A percentile compares a stretch with the other conserved stretches of the same genome.
phyloP scores from a whole-genome alignment of 2,888 invertebrate species.

The Sarcophaga variegata region DNA sequence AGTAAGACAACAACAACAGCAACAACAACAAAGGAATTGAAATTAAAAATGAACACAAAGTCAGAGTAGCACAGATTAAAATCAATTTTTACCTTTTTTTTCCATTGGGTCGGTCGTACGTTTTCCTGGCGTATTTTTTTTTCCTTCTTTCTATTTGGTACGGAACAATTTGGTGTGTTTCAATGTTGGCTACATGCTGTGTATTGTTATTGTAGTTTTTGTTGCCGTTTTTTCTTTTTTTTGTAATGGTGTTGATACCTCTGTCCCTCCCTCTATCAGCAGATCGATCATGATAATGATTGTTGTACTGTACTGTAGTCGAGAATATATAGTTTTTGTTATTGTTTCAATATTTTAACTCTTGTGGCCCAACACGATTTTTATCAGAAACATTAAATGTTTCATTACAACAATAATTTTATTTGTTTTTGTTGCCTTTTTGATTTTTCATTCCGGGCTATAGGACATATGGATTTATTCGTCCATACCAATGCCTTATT shows the following conservation, averaged over 20 bases:
- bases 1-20: slow-evolving; percentile 31
- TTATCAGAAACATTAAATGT: slow-evolving; percentile 53
- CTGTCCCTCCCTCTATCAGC: slow-evolving; percentile 12
- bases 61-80: slow-evolving; percentile 37
- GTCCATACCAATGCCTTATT: neutral
- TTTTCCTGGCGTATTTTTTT: slow-evolving; percentile 13
- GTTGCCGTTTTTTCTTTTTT: slow-evolving; percentile 30
- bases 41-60: slow-evolving; percentile 19
- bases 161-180: neutral
- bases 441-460: neutral
- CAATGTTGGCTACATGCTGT: slow-evolving; percentile 57
- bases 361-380: slow-evolving; percentile 61
- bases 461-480: slow-evolving; percentile 13
- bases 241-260: slow-evolving; percentile 31
- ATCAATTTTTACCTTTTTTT: slow-evolving; percentile 55
- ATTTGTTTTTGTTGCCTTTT: neutral
- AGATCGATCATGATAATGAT: slow-evolving; percentile 55
- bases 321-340: slow-evolving; percentile 27
- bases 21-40: neutral
- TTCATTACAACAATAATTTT: slow-evolving; percentile 8
- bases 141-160: neutral
- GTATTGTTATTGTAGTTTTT: slow-evolving; percentile 21
- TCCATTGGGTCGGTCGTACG: slow-evolving; percentile 2
- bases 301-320: slow-evolving; percentile 40
- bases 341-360: slow-evolving; percentile 37